These are phyloP conservation scores for Rambutsinella grinnellia DNA, from an alignment of 2,888 invertebrate species.

Conservation along the genomic window DNA sequence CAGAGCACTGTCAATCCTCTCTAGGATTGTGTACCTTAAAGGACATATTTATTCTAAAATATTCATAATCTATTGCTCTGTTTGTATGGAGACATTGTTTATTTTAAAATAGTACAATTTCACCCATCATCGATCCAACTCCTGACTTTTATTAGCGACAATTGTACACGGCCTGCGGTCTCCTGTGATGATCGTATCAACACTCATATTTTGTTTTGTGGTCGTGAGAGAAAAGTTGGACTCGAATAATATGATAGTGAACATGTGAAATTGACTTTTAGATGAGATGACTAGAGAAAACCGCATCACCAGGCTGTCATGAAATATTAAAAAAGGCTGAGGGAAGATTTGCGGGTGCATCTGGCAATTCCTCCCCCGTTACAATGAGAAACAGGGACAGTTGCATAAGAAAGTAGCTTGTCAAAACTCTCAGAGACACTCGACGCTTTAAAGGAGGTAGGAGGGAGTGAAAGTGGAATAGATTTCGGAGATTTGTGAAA, in stretches of 20 bases:
- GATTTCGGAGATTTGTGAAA: background rate
- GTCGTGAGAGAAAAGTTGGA: no score
- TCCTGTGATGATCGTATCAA: no score
- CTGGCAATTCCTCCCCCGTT: background rate
- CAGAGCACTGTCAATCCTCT: no score
- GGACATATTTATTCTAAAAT: no score
- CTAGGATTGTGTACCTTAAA: no score
- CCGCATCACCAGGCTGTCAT: background rate
- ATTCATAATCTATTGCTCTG: no score
- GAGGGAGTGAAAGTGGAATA: conserved; percentile 5
- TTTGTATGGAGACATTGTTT: background rate
- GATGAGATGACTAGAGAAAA: conserved; percentile 17
- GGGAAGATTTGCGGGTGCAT: background rate
- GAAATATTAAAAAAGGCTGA: background rate
- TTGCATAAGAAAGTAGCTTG: background rate
- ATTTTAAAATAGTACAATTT: background rate
- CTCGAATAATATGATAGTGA: conserved; percentile 18
- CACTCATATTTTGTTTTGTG: no score
- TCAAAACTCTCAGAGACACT: conserved; percentile 25
- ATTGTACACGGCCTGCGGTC: background rate
- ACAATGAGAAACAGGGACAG: background rate
- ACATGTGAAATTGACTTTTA: conserved; percentile 34
- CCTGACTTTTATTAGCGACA: background rate
- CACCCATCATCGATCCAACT: background rate
- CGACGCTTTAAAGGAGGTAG: conserved; percentile 25